These are phyloP conservation scores for Artemia franciscana DNA, from an alignment of 1,140 invertebrate species.

Conservation along the genomic window DNA sequence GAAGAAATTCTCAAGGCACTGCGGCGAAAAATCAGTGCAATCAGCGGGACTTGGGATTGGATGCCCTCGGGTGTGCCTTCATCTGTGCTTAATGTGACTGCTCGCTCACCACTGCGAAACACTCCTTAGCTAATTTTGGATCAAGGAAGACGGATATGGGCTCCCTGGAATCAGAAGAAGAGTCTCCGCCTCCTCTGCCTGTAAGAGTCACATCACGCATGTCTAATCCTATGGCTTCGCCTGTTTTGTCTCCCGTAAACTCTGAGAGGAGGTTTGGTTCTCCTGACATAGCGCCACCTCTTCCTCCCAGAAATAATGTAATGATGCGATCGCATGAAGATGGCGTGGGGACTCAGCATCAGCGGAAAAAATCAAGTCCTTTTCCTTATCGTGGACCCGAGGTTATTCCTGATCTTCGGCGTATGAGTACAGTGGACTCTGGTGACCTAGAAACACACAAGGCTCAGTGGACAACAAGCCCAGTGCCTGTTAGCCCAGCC, in stretches of 20 bases:
- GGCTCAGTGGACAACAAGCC: not conserved
- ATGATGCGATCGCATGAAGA: not conserved
- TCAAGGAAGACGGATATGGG: conserved; percentile 16
- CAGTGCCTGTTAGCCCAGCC: conserved; percentile 36
- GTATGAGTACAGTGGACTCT: conserved; percentile 32
- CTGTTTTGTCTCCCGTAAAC: conserved; percentile 4
- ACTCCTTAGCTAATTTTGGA: conserved; percentile 20
- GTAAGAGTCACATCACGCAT: conserved; percentile 22
- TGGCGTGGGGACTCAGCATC: conserved; percentile 22
- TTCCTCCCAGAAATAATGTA: conserved; percentile 5
- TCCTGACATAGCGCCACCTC: conserved; percentile 1
- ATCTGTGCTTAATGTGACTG: not conserved
- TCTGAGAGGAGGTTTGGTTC: not conserved
- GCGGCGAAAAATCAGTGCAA: conserved; percentile 27
- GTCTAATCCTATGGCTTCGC: not conserved
- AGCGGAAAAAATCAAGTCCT: conserved; percentile 40
- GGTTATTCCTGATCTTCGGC: conserved; percentile 21
- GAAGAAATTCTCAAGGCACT: conserved; percentile 33
- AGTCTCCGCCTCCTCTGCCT: conserved; percentile 30
- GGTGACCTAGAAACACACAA: conserved; percentile 24
- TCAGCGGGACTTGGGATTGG: not conserved
- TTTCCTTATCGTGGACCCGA: conserved; percentile 30
- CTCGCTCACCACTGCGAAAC: conserved; percentile 4
- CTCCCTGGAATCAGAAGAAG: not conserved
- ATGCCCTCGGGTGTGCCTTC: not conserved